These are phyloP conservation scores for Drosophila azteca DNA, from an alignment of 1,140 invertebrate genomes.

Conservation along the genomic window DNA sequence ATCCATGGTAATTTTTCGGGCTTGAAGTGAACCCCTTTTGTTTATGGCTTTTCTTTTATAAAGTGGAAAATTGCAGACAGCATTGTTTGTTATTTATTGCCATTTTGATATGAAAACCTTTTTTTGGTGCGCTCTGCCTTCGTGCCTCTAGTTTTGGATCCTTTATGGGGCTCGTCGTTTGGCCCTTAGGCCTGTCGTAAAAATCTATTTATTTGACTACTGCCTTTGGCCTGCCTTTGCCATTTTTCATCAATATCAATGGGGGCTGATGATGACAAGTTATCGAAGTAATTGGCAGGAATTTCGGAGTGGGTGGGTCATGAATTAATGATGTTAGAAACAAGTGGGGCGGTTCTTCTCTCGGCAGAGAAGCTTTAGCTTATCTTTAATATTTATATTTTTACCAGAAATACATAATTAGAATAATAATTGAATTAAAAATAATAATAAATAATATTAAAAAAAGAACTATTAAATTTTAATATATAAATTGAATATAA, in stretches of 20 bases:
- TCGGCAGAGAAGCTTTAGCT: no score
- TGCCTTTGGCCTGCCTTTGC: constrained; percentile 28
- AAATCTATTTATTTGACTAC: constrained; percentile 40
- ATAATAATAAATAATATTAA: no score
- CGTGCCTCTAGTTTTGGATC: constrained; percentile 27
- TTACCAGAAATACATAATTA: no score
- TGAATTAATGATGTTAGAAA: not conserved
- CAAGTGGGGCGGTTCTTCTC: no score
- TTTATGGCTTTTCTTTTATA: constrained; percentile 78
- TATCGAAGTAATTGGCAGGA: not conserved
- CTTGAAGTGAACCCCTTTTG: constrained; percentile 53
- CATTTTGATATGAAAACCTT: constrained; percentile 78
- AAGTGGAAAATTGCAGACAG: constrained; percentile 81
- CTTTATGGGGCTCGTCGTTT: constrained; percentile 16
- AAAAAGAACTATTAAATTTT: no score
- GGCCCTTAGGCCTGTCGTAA: constrained; percentile 57
- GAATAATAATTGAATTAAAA: no score
- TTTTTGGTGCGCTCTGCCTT: constrained; percentile 24
- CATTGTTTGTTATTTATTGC: constrained; percentile 81
- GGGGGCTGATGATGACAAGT: constrained; percentile 56
- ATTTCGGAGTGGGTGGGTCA: no score
- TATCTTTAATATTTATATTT: no score
- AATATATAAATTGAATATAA: no score
- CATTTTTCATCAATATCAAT: constrained; percentile 57
- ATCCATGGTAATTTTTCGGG: constrained; percentile 76